Conservation (phyloP, 35 echinoderm and acorn worm genomes). For the Apostichopus parvimensis region DNA sequence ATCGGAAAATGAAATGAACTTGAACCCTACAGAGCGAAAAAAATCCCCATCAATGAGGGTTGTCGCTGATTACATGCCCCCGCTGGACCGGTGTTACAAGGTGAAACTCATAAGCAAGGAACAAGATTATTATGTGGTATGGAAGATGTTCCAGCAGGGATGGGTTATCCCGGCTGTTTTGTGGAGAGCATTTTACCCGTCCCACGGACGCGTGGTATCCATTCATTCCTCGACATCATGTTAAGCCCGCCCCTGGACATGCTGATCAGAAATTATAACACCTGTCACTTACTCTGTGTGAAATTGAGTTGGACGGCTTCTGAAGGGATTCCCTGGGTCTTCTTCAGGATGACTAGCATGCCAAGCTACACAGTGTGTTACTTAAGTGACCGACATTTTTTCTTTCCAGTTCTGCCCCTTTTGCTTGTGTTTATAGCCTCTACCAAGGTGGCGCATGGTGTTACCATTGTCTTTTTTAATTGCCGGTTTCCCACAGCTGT, state of each 20-base stretch:
- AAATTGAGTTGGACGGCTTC: conserved; percentile 18
- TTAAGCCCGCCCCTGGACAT: conserved; percentile 27
- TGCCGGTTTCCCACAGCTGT: not conserved
- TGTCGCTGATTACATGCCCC: conserved; percentile 12
- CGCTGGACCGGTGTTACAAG: conserved; percentile 5
- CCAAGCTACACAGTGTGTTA: not conserved
- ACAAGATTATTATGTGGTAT: not conserved
- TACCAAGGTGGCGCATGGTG: not conserved
- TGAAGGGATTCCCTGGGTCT: conserved; percentile 48
- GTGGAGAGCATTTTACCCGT: not conserved
- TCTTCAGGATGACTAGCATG: not conserved
- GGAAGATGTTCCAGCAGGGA: not conserved
- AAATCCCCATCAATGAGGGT: not conserved
- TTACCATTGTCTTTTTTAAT: not conserved
- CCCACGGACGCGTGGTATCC: not conserved
- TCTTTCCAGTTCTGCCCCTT: not conserved
- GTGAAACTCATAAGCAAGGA: not conserved
- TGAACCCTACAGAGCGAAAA: not conserved
- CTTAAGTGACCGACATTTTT: not conserved
- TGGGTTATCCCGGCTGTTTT: not conserved
- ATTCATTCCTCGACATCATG: not conserved
- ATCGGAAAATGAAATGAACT: not conserved
- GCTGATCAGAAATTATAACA: conserved; percentile 40
- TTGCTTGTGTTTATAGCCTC: not conserved
- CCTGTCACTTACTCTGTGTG: conserved; percentile 54